Conservation (phyloP, 2,888 invertebrate genomes). For the Drosophila neonasuta region DNA sequence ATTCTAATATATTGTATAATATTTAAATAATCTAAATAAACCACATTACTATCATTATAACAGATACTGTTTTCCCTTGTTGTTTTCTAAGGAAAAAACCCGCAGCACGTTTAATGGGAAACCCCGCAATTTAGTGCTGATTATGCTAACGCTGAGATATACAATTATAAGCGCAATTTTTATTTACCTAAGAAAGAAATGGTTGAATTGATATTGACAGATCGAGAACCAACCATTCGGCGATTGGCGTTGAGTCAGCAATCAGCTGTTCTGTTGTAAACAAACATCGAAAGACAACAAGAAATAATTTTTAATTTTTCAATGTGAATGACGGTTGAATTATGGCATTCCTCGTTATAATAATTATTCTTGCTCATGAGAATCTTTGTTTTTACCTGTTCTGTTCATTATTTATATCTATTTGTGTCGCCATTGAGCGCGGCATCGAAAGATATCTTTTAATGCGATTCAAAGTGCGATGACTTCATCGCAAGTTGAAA, state of each 20-base stretch:
- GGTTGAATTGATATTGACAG: background rate
- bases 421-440: slow-evolving; percentile 3
- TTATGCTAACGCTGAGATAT: background rate
- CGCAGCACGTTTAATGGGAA: background rate
- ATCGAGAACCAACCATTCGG: background rate
- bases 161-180: background rate
- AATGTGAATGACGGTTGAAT: background rate
- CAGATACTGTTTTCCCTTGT: background rate
- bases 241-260: background rate
- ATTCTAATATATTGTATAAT: background rate
- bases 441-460: slow-evolving; percentile 1
- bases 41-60: background rate
- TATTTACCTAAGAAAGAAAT: background rate
- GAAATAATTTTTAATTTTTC: background rate
- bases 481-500: slow-evolving; percentile 13
- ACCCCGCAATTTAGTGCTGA: background rate
- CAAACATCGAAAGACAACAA: background rate
- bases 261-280: background rate
- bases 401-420: slow-evolving; percentile 2
- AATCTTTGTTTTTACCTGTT: slow-evolving; percentile 9
- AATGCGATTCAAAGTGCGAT: slow-evolving; percentile 3
- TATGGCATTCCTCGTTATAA: background rate
- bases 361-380: background rate
- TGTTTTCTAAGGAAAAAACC: background rate
- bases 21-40: background rate